These are phyloP conservation scores for Ischnura elegans DNA, from an alignment of 2,888 invertebrate genomes.

Conservation along the genomic window DNA sequence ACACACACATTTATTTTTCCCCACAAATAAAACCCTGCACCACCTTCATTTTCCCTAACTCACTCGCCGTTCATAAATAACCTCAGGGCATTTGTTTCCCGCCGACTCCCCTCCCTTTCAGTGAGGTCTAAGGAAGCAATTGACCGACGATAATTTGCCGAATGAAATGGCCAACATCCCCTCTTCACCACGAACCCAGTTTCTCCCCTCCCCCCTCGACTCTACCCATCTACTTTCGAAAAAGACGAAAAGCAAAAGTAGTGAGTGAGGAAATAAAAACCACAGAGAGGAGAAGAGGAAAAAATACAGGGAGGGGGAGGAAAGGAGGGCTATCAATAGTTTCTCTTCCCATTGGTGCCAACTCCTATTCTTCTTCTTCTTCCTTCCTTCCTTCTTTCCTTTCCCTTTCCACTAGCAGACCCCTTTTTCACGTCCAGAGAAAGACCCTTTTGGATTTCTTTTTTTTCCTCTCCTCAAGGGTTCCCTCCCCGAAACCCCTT, in stretches of 20 bases:
- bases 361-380: neutral
- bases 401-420: neutral
- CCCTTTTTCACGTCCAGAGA: neutral
- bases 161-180: slow-evolving; percentile 52
- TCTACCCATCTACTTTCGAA: neutral
- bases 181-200: neutral
- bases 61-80: neutral
- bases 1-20: too few species aligned
- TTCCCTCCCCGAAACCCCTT: neutral
- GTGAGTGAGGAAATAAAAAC: too few species aligned
- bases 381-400: neutral
- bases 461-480: too few species aligned
- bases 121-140: slow-evolving; percentile 9
- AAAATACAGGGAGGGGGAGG: neutral
- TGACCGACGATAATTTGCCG: slow-evolving; percentile 56
- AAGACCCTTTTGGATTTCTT: neutral
- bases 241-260: neutral
- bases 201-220: neutral
- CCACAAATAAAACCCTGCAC: neutral
- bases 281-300: neutral
- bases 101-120: neutral
- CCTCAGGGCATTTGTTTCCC: neutral
- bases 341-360: neutral
- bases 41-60: too few species aligned
- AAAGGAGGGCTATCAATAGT: neutral